A percentile compares a stretch with the other conserved stretches of the same genome.
Evolutionary conservation across 2,113 vertebrate species (phyloP).

Genomic region (Alaudala cheleensis): DNA sequence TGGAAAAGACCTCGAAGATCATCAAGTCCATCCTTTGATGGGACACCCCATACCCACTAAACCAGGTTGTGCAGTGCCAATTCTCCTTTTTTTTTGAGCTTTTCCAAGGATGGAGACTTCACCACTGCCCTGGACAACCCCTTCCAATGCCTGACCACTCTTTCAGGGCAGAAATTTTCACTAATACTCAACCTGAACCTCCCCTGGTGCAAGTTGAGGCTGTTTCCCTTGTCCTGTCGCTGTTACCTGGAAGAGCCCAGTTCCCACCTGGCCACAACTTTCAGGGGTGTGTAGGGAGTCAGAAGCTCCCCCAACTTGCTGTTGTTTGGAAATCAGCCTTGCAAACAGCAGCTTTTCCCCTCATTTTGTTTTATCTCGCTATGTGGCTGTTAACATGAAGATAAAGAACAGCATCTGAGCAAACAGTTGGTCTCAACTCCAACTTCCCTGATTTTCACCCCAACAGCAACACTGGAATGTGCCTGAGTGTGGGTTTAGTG

Average conservation of each 20-base stretch:
- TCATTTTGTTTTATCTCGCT: fast-evolving
- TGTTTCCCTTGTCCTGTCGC: neutral
- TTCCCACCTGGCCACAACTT: neutral
- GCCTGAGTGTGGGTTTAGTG: neutral
- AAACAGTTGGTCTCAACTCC: neutral
- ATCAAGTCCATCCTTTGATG: no score
- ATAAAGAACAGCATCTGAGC: neutral
- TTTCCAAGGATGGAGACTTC: neutral
- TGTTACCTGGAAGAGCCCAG: neutral
- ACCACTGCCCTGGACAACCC: neutral
- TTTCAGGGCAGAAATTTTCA: neutral
- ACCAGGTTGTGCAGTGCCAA: fast-evolving
- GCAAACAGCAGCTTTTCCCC: neutral
- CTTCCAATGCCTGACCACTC: neutral
- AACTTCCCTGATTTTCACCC: neutral
- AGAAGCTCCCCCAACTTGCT: neutral
- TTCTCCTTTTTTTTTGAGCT: neutral
- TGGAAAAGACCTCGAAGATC: neutral
- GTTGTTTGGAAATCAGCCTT: neutral
- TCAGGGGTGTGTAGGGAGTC: neutral
- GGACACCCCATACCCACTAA: neutral
- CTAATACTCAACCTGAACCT: neutral
- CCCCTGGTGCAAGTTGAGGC: neutral
- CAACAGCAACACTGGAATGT: neutral
- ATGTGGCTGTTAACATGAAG: neutral